Evolutionary conservation across 1,140 invertebrate species (phyloP), one percentile per base, ranked within the genome.

Genomic region (Kradibia gibbosae): DNA sequence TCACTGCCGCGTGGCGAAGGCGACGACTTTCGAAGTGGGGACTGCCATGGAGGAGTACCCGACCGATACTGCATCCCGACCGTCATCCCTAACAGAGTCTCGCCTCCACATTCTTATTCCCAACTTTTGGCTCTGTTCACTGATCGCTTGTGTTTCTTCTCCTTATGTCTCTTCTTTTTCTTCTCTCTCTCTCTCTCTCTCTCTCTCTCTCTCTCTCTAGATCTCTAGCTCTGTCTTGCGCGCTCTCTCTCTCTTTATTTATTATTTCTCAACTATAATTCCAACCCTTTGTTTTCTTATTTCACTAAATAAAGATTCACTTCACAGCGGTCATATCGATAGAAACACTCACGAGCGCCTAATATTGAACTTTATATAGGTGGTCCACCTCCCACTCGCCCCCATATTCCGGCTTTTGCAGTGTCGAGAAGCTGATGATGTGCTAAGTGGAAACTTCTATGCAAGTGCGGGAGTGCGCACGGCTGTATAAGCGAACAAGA

Each of bases 221-320:
- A 31, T 22, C 48, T 39, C 31, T 25, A 5, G 17, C 22, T 28
- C n/a, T 25, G n/a, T 48, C 13, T 15, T 11, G 25, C 36, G 28
- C 42, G 17, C n/a, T n/a, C n/a, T n/a, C n/a, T 72, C 48, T 73
- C 25, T 73, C 48, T 53, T 28, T 60, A 60, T 62, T 20, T 5
- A 36, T 39, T 11, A 7, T 7, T 53, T 53, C 34, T n/a, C n/a
- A n/a, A n/a, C n/a, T n/a, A n/a, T n/a, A n/a, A n/a, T n/a, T n/a
- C n/a, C n/a, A n/a, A n/a, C n/a, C 39, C n/a, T 39, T 25, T 42
- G 31, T 28, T 67, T 39, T 45, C 50, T 57, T 42, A 15, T 39
- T 13, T 42, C 75, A 77, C 75, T 65, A 17, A 31, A 65, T 67
- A 34, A 17, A 48, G n/a, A 77, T 25, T 65, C 75, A 77, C 75